Evolutionary conservation across 2,797 vertebrate species (phyloP), one percentile per base, ranked within the genome.

Genomic region (Antennarius maculatus): DNA sequence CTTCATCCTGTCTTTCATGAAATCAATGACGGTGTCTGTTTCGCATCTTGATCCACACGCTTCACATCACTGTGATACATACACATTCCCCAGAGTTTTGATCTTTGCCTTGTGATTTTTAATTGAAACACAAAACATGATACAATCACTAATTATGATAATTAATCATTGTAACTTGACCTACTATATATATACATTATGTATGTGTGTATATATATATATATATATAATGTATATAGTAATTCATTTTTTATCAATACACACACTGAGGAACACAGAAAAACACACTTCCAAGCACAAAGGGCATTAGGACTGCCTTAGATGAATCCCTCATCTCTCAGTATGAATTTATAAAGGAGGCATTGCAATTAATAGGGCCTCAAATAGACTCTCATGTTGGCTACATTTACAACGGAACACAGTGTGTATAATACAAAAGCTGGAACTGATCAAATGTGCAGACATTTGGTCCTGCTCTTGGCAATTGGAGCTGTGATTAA

Each of bases 1-100:
- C 31, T 75, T 66, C 50, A 17, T 83, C 76, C 50, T 59, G 67
- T n/a, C 37, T 80, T 78, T 78, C 54, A 88, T 84, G 78, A 66
- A 82, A 58, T 65, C 47, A 27, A 27, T 18, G 45, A 66, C 56
- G 4, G 2, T 66, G 69, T 75, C 63, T 77, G 76, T 80, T 76
- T 62, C 56, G 61, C 39, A 62, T 63, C 37, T 61, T 57, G 65
- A 6, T 9, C 37, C 37, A 39, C 37, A 39, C 61, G 63, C 52
- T 66, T 69, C 54, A 37, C 52, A 47, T 43, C n/a, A 49, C 15
- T 12, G 34, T 23, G 57, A 79, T 62, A 51, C 48, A 39, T 60
- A 46, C 52, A 62, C 34, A 7, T 18, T 69, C 11, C 60, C 17
- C 11, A 3, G 37, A 48, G 62, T 75, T 23, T 69, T 71, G 47